These are phyloP conservation scores for Meriones unguiculatus DNA, from an alignment of 2,113 vertebrate genomes.

Conservation along the genomic window DNA sequence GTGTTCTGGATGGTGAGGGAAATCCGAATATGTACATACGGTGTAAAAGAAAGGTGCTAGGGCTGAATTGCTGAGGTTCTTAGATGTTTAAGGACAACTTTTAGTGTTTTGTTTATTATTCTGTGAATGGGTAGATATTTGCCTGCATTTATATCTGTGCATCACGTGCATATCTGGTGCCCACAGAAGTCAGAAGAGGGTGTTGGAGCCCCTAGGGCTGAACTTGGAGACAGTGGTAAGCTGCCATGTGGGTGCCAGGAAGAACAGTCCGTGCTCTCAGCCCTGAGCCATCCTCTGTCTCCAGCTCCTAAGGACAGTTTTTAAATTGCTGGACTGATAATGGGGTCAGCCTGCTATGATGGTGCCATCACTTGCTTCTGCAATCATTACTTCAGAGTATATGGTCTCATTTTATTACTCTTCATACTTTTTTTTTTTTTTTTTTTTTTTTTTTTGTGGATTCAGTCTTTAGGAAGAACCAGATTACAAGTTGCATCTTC, in stretches of 20 bases:
- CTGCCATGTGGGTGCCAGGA: background rate
- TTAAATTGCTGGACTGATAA: background rate
- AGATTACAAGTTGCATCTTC: background rate
- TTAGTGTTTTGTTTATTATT: background rate
- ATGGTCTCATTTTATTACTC: conserved; percentile 10
- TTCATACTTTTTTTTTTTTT: conserved; percentile 24
- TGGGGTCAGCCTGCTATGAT: background rate
- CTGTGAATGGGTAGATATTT: background rate
- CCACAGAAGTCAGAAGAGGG: background rate
- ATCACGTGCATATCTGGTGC: background rate
- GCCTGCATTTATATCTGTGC: background rate
- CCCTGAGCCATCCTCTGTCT: background rate
- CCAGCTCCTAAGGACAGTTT: background rate
- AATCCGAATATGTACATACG: background rate
- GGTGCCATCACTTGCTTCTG: conserved; percentile 6
- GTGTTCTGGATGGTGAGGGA: background rate
- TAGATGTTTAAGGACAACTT: conserved; percentile 30
- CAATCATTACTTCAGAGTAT: background rate
- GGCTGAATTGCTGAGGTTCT: conserved; percentile 19
- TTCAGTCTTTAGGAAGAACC: conserved; percentile 38
- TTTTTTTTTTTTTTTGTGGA: background rate
- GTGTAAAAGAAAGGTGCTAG: background rate
- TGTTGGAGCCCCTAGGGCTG: background rate
- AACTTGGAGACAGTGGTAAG: background rate
- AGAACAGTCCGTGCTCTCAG: background rate